Conservation (phyloP, 92 coral and sea anemone species). For the Zoanthus solanderi region DNA sequence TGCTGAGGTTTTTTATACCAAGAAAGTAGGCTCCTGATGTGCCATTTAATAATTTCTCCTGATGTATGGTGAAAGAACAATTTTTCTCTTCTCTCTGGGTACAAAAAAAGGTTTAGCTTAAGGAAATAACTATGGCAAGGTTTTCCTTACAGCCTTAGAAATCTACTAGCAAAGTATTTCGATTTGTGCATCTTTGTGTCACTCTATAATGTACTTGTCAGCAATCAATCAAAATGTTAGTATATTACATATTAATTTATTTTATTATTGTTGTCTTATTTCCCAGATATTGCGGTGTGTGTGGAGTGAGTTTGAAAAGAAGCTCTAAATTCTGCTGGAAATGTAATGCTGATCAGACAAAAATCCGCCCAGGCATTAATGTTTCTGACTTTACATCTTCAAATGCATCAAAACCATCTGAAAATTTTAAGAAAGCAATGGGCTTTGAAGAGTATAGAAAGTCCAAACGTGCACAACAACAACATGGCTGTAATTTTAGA, state of each 20-base stretch:
- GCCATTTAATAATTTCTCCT: no score
- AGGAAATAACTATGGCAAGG: no score
- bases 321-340: background rate
- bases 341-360: background rate
- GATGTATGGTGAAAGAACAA: no score
- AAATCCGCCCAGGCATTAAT: background rate
- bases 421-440: background rate
- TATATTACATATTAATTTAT: background rate
- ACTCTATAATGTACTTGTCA: background rate
- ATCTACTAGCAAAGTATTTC: no score
- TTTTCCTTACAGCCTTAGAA: no score
- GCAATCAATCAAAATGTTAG: background rate
- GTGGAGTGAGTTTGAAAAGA: background rate
- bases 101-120: no score
- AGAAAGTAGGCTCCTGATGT: no score
- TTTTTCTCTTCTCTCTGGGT: no score
- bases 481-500: background rate
- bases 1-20: background rate
- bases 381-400: background rate
- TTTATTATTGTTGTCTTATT: background rate
- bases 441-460: background rate
- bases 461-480: background rate
- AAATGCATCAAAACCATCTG: background rate
- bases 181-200: background rate
- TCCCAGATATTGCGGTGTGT: conserved; percentile 3